Evolutionary conservation across 2,797 vertebrate species (phyloP), one percentile per base, ranked within the genome.

Genomic region (Mionectes olivaceus): DNA sequence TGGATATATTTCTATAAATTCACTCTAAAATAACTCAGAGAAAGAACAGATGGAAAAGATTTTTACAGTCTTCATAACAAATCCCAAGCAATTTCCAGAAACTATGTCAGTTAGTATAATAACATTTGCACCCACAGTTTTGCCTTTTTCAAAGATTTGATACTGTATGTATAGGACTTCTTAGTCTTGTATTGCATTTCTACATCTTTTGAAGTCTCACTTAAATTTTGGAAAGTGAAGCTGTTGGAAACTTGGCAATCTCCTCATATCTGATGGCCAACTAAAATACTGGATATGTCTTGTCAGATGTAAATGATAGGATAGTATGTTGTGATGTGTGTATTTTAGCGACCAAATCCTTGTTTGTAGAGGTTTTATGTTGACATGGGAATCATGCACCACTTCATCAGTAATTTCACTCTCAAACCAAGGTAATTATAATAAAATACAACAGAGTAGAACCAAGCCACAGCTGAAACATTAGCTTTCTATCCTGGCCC

Each of bases 391-490:
- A 92, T 95, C 95, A 94, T 96, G 85, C 81, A 16, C 94, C 93
- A 96, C 95, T 97, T 97, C 97, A 97, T 97, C 94, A 97, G 94
- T 96, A 83, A 95, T 96, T 95, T 96, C 85, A 76, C 70, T 95
- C 91, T 96, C 91, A 84, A 94, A 96, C 96, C 95, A 96, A 47
- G 73, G 55, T 52, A 83, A 96, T 97, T 96, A 96, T 94, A 96
- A 96, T 55, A 95, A 97, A 97, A 97, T 94, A 83, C 93, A 96
- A 91, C 74, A 95, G 86, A 96, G 95, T 87, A 65, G 89, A 95
- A 94, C 63, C 73, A 95, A 97, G 94, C 96, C 97, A 85, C 95
- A 98, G 67, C 37, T 91, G 91, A 96, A 98, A 90, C 53, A 79
- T 87, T 93, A 94, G 78, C 68, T 88, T 78, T 86, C 86, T 94